A percentile compares a stretch with the other conserved stretches of the same genome.
Evolutionary conservation across 2,888 invertebrate species (phyloP).

Genomic region (Amblyteles armatorius): DNA sequence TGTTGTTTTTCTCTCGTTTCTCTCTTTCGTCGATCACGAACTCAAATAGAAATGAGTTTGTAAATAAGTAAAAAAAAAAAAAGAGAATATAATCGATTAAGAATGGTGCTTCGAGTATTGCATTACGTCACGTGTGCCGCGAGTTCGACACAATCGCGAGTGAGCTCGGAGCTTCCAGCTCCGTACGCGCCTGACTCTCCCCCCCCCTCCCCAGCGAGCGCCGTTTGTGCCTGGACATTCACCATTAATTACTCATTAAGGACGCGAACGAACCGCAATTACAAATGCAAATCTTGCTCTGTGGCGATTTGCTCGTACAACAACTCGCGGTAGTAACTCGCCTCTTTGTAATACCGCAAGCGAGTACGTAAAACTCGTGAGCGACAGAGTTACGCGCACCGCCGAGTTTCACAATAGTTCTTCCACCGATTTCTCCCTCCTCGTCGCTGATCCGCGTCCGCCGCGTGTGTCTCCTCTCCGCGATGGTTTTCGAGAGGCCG

Average conservation of each 20-base stretch:
- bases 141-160: slow-evolving; percentile 25
- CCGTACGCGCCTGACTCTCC: slow-evolving; percentile 41
- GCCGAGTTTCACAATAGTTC: slow-evolving; percentile 25
- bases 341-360: background rate
- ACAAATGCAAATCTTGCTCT: slow-evolving; percentile 79
- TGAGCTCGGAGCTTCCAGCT: slow-evolving; percentile 30
- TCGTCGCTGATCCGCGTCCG: background rate
- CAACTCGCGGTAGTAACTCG: slow-evolving; percentile 9
- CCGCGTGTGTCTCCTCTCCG: background rate
- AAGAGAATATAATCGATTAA: slow-evolving; percentile 73
- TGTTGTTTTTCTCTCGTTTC: background rate
- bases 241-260: slow-evolving; percentile 81
- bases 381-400: slow-evolving; percentile 15
- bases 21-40: background rate
- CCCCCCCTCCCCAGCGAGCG: slow-evolving; percentile 8
- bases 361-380: slow-evolving; percentile 14
- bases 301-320: slow-evolving; percentile 16
- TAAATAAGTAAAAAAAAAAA: background rate
- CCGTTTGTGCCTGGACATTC: slow-evolving; percentile 69
- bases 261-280: slow-evolving; percentile 75
- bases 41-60: background rate
- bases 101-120: slow-evolving; percentile 71
- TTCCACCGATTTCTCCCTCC: slow-evolving; percentile 19
- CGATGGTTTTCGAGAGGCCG: background rate
- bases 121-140: slow-evolving; percentile 74